Evolutionary conservation across 2,797 vertebrate species (phyloP).

Genomic region (Sparus aurata): DNA sequence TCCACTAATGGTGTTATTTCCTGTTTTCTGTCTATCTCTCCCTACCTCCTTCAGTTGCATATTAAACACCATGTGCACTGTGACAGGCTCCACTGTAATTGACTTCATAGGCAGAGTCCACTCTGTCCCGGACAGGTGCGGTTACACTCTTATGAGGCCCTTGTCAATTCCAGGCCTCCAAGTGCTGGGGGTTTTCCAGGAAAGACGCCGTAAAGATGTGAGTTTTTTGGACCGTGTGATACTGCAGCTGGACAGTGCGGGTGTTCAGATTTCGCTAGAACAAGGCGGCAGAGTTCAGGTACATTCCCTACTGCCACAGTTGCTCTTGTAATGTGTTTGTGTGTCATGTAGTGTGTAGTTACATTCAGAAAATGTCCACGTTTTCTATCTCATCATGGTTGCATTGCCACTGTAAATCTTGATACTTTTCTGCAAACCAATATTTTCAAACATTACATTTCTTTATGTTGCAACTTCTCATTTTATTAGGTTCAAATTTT

Average conservation of each 20-base stretch:
- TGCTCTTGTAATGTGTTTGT: neutral
- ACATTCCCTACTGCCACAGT: neutral
- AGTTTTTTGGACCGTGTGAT: conserved; percentile 55
- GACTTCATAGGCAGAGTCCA: conserved; percentile 28
- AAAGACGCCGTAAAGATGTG: conserved; percentile 49
- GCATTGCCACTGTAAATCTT: too few relatives aligned
- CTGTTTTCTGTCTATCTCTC: neutral
- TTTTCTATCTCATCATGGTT: too few relatives aligned
- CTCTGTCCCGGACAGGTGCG: conserved; percentile 48
- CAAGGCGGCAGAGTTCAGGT: conserved; percentile 56
- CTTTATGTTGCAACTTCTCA: too few relatives aligned
- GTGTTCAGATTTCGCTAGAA: conserved; percentile 39
- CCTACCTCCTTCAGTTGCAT: conserved; percentile 28
- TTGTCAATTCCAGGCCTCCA: neutral
- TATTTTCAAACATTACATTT: too few relatives aligned
- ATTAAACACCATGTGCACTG: conserved; percentile 37
- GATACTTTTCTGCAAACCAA: too few relatives aligned
- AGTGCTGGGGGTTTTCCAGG: conserved; percentile 45
- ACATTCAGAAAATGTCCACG: too few relatives aligned
- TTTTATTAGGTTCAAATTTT: too few relatives aligned
- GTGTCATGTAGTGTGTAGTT: neutral
- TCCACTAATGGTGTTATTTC: neutral
- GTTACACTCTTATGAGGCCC: conserved; percentile 38
- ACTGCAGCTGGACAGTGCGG: conserved; percentile 7
- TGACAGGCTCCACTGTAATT: conserved; percentile 35